Base-by-base conservation (phyloP, 2,888 invertebrate species). In the Yponomeuta evonymella region DNA sequence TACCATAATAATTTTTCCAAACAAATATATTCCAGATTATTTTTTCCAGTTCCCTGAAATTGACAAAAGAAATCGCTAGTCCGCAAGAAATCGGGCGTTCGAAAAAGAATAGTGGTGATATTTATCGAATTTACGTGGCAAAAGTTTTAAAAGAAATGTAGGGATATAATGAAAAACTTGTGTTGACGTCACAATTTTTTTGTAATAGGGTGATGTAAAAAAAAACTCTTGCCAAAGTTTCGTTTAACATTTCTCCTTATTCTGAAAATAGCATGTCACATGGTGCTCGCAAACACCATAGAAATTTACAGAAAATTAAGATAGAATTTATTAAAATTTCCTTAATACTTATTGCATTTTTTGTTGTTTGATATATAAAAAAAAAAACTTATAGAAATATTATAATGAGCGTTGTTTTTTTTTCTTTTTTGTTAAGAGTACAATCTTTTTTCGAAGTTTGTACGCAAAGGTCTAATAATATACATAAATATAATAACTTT, bases 121-220 rank as follows among this genome's bases (percentile, higher is more conserved):
- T 81, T 79, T 83, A 89, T 88, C 91, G 91, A 91, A 91, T 91
- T 91, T 91, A 91, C 79, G 84, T 85, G 89, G 85, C 89, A 85
- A 58, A 58, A 85, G 82, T 80, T 78, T 78, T 75, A 74, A 76
- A 76, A 74, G 76, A 75, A 76, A 72, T 74, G 76, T 82, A 81
- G 79, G 73, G 75, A 73, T 74, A 78, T 78, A 81, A 78, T 72
- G 72, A 72, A 76, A 73, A 72, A 73, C 70, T 73, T 77, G 74
- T 75, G 74, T 75, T 77, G 76, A 77, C 75, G 80, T 80, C 79
- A 80, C 79, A 81, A 82, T 76, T 72, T 63, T 75, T 72, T 75
- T 76, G 73, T 64, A 69, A 29, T 62, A 10, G 43, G 33, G 33
- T 58, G 71, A 75, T 74, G 73, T 23, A 76, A 76, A 77, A 72